Conservation (phyloP, 2,888 invertebrate species). For the Ennomos erosarius region DNA sequence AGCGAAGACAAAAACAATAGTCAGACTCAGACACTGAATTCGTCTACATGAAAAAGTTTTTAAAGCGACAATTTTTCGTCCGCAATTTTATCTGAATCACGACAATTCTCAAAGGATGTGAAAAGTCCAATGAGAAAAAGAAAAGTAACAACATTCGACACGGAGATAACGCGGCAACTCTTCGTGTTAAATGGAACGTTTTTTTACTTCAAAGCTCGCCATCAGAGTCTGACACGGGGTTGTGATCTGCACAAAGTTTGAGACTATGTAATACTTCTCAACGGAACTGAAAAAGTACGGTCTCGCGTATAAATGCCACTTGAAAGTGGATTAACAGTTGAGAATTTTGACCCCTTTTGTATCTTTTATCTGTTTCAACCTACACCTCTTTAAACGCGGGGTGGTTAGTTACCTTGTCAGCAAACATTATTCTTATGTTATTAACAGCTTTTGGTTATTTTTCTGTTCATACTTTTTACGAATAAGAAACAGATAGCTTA, state of each 20-base stretch:
- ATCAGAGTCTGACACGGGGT: conserved; percentile 73
- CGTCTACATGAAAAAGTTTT: conserved; percentile 38
- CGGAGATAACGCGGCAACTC: conserved; percentile 43
- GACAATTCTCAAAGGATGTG: conserved; percentile 39
- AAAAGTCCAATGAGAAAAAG: conserved; percentile 42
- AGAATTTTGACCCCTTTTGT: conserved; percentile 31
- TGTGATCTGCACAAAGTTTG: conserved; percentile 73
- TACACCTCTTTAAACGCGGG: conserved; percentile 10
- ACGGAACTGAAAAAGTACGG: conserved; percentile 61
- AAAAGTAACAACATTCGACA: conserved; percentile 43
- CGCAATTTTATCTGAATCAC: conserved; percentile 43
- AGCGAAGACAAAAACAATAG: conserved; percentile 14
- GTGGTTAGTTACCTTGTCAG: conserved; percentile 23
- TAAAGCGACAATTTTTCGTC: conserved; percentile 41
- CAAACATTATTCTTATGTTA: conserved; percentile 27
- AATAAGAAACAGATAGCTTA: no score
- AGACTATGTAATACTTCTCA: conserved; percentile 63
- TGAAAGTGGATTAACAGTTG: conserved; percentile 60
- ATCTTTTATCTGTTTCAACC: conserved; percentile 21
- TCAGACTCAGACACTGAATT: conserved; percentile 21
- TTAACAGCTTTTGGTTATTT: conserved; percentile 7
- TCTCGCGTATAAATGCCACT: conserved; percentile 67
- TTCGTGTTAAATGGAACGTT: conserved; percentile 44
- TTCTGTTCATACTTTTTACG: no score
- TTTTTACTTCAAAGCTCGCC: conserved; percentile 50